Evolutionary conservation across 2,113 vertebrate genomes (phyloP).

Genomic region (Ptyas mucosa): DNA sequence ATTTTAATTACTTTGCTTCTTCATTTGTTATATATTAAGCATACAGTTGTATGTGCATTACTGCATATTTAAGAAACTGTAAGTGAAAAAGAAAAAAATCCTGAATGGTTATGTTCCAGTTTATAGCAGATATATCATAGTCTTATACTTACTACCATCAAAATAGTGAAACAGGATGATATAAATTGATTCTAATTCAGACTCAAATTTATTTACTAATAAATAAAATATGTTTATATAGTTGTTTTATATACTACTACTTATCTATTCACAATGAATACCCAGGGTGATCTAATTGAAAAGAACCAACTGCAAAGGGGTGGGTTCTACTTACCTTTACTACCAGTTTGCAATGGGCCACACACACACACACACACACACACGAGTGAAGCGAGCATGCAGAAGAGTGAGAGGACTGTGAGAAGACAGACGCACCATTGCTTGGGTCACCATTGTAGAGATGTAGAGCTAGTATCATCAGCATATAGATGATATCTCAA

Average conservation of each 20-base stretch:
- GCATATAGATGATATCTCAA: background rate
- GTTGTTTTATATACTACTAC: background rate
- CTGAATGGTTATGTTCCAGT: background rate
- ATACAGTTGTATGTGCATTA: background rate
- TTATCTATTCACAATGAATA: background rate
- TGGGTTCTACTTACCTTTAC: too few relatives aligned
- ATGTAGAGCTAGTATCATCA: background rate
- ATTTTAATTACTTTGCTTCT: background rate
- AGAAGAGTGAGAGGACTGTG: too few relatives aligned
- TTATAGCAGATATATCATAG: too few relatives aligned
- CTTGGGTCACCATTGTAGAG: background rate
- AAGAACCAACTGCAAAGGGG: background rate
- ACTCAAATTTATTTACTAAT: background rate
- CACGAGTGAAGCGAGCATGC: too few relatives aligned
- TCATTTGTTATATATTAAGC: background rate
- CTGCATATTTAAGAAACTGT: background rate
- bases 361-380: too few relatives aligned
- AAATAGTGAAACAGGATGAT: background rate
- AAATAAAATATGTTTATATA: background rate
- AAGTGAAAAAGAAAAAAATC: background rate
- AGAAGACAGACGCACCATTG: background rate
- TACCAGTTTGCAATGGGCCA: too few relatives aligned
- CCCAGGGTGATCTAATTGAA: background rate
- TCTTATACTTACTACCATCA: background rate
- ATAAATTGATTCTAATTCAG: background rate